These are phyloP conservation scores for Hippocampus zosterae DNA, from an alignment of 2,113 vertebrate genomes.

Conservation along the genomic window DNA sequence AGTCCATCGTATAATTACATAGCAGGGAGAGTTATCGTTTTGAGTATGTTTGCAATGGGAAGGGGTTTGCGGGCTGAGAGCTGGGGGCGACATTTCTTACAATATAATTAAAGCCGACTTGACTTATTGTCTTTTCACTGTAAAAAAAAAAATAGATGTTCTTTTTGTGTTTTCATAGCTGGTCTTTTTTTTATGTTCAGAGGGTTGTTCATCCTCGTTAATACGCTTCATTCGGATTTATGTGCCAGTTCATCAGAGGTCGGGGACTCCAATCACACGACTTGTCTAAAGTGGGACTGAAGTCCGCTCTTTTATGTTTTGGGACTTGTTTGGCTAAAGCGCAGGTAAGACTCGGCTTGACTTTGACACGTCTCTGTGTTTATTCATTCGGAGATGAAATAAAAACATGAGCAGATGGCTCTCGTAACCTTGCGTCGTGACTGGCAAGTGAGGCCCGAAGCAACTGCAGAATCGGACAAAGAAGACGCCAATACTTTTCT, in stretches of 20 bases:
- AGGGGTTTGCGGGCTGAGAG: slow-evolving; percentile 65
- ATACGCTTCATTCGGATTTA: neutral
- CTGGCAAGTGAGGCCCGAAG: too few species aligned
- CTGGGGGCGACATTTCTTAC: slow-evolving; percentile 49
- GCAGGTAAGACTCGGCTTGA: neutral
- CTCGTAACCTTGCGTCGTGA: too few species aligned
- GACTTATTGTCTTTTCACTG: slow-evolving; percentile 68
- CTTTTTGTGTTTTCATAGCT: neutral
- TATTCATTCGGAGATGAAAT: neutral
- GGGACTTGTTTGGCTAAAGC: neutral
- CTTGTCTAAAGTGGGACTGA: neutral
- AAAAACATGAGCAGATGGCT: neutral
- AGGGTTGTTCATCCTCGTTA: neutral
- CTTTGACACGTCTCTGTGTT: neutral
- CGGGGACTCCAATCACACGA: neutral
- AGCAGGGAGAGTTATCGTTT: slow-evolving; percentile 52
- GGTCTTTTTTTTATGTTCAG: slow-evolving; percentile 1
- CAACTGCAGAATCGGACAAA: too few species aligned
- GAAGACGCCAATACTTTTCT: too few species aligned
- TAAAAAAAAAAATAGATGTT: slow-evolving; percentile 53
- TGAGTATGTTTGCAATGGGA: slow-evolving; percentile 69
- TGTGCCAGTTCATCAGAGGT: neutral
- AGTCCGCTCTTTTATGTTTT: slow-evolving; percentile 3
- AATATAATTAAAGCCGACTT: slow-evolving; percentile 73
- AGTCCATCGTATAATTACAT: slow-evolving; percentile 73